Evolutionary conservation across 2,113 vertebrate species (phyloP).

Genomic region (Notothenia coriiceps): DNA sequence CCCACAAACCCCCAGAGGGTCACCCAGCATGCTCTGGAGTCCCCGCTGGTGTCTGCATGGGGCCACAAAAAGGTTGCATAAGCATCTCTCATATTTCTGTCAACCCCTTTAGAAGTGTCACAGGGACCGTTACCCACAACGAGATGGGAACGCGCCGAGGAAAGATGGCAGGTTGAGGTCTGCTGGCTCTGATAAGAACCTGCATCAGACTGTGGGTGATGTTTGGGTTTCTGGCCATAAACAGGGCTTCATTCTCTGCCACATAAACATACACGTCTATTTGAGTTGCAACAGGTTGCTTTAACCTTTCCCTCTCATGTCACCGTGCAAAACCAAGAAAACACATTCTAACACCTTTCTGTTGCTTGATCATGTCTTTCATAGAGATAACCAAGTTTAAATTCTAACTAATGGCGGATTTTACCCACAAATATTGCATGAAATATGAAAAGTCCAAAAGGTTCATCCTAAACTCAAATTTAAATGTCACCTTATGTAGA

Average conservation of each 20-base stretch:
- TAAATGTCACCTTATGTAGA: not conserved
- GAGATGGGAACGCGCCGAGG: slow-evolving; percentile 59
- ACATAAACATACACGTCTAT: slow-evolving; percentile 50
- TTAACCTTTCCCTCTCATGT: slow-evolving; percentile 40
- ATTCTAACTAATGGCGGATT: not conserved
- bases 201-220: slow-evolving; percentile 41
- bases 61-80: slow-evolving; percentile 70
- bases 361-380: not conserved
- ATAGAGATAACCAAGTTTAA: slow-evolving; percentile 34
- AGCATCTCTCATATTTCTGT: slow-evolving; percentile 82
- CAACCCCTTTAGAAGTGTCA: slow-evolving; percentile 72
- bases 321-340: slow-evolving; percentile 35
- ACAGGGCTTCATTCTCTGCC: slow-evolving; percentile 58
- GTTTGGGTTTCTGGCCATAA: slow-evolving; percentile 70
- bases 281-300: slow-evolving; percentile 61
- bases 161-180: slow-evolving; percentile 72
- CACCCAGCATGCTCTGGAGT: slow-evolving; percentile 56
- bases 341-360: slow-evolving; percentile 24
- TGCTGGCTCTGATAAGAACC: slow-evolving; percentile 76
- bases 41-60: slow-evolving; percentile 53
- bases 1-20: slow-evolving; percentile 65
- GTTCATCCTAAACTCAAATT: slow-evolving; percentile 10
- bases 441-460: slow-evolving; percentile 13
- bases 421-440: slow-evolving; percentile 19
- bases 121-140: slow-evolving; percentile 48